phyloP scores from a whole-genome alignment of 1,140 invertebrate species.

The Ylistrum balloti region DNA sequence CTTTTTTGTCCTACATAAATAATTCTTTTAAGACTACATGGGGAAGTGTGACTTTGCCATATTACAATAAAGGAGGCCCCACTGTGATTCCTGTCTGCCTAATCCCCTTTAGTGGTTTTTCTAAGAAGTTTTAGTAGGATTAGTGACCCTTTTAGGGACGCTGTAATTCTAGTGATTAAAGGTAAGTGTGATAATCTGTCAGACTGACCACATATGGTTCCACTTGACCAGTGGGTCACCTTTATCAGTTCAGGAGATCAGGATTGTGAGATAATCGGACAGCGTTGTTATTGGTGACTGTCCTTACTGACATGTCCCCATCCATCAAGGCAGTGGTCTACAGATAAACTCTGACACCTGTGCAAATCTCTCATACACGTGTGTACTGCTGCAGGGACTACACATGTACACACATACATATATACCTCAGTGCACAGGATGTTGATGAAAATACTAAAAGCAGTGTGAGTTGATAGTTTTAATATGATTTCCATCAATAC shows the following conservation, averaged over 20 bases:
- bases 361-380: not conserved
- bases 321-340: not conserved
- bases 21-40: not conserved
- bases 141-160: not conserved
- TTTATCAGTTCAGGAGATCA: not conserved
- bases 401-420: not conserved
- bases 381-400: not conserved
- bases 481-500: conserved; percentile 19
- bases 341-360: conserved; percentile 17
- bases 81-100: not conserved
- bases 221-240: not conserved
- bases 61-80: not conserved
- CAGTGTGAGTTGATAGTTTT: not conserved
- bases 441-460: not conserved
- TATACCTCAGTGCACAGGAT: not conserved
- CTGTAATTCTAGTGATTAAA: not conserved
- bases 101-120: not conserved
- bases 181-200: conserved; percentile 4
- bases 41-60: not conserved
- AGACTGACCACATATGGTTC: conserved; percentile 3
- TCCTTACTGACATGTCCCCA: conserved; percentile 18
- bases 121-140: not conserved
- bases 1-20: no score
- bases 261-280: not conserved
- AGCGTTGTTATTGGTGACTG: not conserved